Evolutionary conservation across 2,113 vertebrate genomes (phyloP), one percentile per base, ranked within the genome.

Genomic region (Chamaetylas fuelleborni): DNA sequence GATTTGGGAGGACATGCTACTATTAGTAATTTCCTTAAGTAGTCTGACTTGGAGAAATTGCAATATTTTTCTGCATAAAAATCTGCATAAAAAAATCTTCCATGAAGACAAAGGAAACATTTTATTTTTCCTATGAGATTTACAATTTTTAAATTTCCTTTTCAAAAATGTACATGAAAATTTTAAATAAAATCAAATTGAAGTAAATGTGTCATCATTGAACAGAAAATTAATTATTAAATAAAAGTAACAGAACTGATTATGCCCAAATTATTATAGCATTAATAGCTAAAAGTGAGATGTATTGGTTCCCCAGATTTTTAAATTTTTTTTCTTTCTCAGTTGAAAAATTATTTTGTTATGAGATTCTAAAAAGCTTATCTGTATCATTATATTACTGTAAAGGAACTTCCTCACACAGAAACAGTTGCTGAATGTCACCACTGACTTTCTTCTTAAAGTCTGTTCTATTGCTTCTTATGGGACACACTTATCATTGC

Each of bases 111-210:
- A 77, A 62, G 1, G 9, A 40, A 29, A 36, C 1, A 23, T 50
- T 42, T 71, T 31, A 26, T 40, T 43, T 88, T 86, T 25, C 15
- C n/a, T 74, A 19, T 14, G 11, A 2, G 5, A 29, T 78, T 70
- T 47, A 11, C 2, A 9, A 20, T 45, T 78, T 70, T 16, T 2
- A 2, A 29, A 8, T 53, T 53, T 42, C 50, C 0, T 82, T 50
- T 81, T 81, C 5, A 5, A 45, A 89, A 61, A 3, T 29, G 2
- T 51, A 33, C 0, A 1, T 51, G 2, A 15, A 48, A 64, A n/a
- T 40, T 58, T 56, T 31, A 36, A 64, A 34, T 58, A 84, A 57
- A 23, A 82, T 6, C 18, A 54, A 72, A 50, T 34, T 42, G 3
- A 53, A 24, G 6, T 58, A 57, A 36, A 58, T 29, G 1, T 34